Evolutionary conservation across 2,888 invertebrate species (phyloP).

Genomic region (Hybos culiciformis): DNA sequence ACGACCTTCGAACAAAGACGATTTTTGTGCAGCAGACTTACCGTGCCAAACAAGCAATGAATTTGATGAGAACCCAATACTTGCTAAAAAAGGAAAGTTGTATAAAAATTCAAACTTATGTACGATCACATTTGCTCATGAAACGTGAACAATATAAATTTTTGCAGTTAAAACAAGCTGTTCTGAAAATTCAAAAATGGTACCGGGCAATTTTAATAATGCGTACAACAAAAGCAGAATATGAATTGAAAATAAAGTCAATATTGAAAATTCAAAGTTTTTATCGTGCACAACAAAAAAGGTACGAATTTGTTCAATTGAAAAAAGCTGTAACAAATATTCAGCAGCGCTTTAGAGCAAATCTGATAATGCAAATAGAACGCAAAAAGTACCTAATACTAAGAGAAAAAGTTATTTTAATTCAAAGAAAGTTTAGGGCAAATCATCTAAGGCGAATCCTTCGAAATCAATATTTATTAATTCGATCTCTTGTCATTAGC

Average conservation of each 20-base stretch:
- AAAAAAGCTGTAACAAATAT: conserved; percentile 24
- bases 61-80: too few species aligned
- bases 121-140: conserved; percentile 16
- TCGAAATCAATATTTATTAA: conserved; percentile 22
- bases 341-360: conserved; percentile 36
- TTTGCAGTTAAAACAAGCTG: conserved; percentile 27
- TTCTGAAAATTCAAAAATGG: conserved; percentile 23
- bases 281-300: conserved; percentile 22
- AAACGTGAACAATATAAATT: conserved; percentile 20
- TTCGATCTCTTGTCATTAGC: conserved; percentile 23
- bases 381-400: conserved; percentile 21
- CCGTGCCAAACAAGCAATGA: conserved; percentile 17
- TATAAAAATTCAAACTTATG: too few species aligned
- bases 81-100: too few species aligned
- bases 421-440: conserved; percentile 26
- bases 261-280: conserved; percentile 23
- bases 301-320: conserved; percentile 17
- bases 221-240: conserved; percentile 11
- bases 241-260: conserved; percentile 14
- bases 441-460: conserved; percentile 19
- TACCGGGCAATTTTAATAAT: conserved; percentile 18
- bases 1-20: too few species aligned
- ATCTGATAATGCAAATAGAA: conserved; percentile 19
- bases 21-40: conserved; percentile 28
- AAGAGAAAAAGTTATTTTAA: conserved; percentile 17